Evolutionary conservation across 2,888 invertebrate genomes (phyloP).

Genomic region (Alentia gelatinosa): DNA sequence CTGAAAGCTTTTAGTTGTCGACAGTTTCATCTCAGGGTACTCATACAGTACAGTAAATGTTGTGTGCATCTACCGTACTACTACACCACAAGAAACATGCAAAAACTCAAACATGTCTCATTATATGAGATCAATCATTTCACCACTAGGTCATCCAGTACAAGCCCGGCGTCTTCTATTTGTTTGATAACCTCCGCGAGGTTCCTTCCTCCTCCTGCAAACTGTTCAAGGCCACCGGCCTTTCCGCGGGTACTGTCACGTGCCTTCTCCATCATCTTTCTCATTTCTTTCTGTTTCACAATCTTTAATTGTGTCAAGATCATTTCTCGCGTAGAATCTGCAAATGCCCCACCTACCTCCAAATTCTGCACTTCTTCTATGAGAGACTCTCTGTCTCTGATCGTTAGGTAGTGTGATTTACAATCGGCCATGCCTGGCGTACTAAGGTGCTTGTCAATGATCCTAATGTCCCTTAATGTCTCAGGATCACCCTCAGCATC

Average conservation of each 20-base stretch:
- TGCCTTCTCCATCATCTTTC: background rate
- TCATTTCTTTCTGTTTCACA: background rate
- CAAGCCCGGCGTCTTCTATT: background rate
- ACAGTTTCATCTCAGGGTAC: too few species aligned
- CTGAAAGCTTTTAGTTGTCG: too few species aligned
- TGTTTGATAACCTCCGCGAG: background rate
- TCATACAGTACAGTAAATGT: too few species aligned
- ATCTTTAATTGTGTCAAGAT: background rate
- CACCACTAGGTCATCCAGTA: background rate
- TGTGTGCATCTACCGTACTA: too few species aligned
- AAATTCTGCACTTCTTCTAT: background rate
- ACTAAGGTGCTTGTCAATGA: background rate
- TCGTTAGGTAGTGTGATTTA: background rate
- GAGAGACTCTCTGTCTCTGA: slow-evolving; percentile 13
- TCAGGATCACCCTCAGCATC: background rate
- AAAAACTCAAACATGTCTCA: background rate
- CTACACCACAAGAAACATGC: background rate
- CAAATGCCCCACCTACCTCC: background rate
- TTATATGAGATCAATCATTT: background rate
- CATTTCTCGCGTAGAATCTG: background rate
- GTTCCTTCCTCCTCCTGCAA: background rate
- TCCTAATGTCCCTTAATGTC: background rate
- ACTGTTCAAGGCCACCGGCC: background rate
- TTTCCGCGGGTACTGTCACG: background rate
- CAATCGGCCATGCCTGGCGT: background rate